Evolutionary conservation across 2,888 invertebrate genomes (phyloP), one percentile per base, ranked within the genome.

Genomic region (Cerastoderma edule): DNA sequence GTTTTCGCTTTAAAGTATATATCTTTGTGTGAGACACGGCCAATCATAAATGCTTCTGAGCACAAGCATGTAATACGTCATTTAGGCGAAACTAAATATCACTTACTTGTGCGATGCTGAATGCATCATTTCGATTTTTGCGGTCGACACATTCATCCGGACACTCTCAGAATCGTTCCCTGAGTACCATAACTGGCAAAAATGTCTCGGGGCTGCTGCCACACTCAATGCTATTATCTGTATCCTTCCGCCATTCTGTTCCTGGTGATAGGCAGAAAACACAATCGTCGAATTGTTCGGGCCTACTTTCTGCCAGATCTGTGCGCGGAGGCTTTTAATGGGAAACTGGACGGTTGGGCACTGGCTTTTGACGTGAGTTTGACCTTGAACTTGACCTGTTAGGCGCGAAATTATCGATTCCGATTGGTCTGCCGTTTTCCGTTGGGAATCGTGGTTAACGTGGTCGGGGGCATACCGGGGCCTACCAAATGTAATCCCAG

Each of bases 131-230:
- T 19, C 24, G 22, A 60, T 39, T 5, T 19, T 33, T 19, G 60
- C 60, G 5, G n/a, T 60, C 33, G 60, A 24, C 4, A 24, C 24
- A 13, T 32, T 60, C 60, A 60, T 60, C 13, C 16, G 10, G 27
- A 19, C 28, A 13, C 6, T 32, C 2, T 35, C 39, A n/a, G 39
- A 27, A 10, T 35, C 3, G 10, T 3, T 39, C 22, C 39, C n/a
- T 24, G 22, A 39, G 39, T 60, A 60, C 60, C 60, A 60, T 6
- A 60, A 22, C 39, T 60, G 60, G 39, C 60, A 60, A 39, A 39
- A 60, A 32, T 39, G 35, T n/a, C 22, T 10, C 39, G n/a, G 4
- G 2, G 24, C 32, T 13, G 4, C 24, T 39, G 24, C 24, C 0
- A 39, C 39, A 1, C 33, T 33, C n/a, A 60, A 13, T 39, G 39